These are phyloP conservation scores for Megalurothrips usitatus DNA, from an alignment of 2,888 invertebrate species.

Conservation along the genomic window DNA sequence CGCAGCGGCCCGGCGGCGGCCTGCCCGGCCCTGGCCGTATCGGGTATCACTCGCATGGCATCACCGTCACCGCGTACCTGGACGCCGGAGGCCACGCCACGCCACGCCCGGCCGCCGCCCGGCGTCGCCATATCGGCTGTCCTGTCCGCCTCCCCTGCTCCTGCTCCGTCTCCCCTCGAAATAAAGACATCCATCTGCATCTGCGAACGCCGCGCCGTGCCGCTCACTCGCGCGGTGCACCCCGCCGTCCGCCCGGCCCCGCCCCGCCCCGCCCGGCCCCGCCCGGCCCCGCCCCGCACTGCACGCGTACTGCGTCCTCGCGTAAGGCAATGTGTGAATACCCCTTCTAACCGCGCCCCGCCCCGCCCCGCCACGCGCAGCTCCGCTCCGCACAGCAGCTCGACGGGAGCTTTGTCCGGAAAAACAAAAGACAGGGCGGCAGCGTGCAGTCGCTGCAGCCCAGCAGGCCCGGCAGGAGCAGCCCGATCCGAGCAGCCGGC, in stretches of 20 bases:
- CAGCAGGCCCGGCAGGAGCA: no score
- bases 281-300: background rate
- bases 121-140: background rate
- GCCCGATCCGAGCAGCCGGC: no score
- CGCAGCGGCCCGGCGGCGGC: no score
- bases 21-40: no score
- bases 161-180: background rate
- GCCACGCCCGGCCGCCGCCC: background rate
- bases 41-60: background rate
- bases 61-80: background rate
- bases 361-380: background rate
- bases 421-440: no score
- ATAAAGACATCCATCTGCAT: background rate
- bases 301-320: background rate
- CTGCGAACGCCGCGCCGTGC: background rate
- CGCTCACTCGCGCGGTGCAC: background rate
- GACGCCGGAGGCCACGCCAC: background rate
- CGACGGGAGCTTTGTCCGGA: no score
- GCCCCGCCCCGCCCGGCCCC: conserved; percentile 4
- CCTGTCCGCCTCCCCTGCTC: background rate
- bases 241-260: background rate
- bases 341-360: background rate
- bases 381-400: background rate
- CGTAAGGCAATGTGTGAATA: background rate
- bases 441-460: no score